Conservation (phyloP, 2,797 vertebrate species). For the Miopithecus talapoin region DNA sequence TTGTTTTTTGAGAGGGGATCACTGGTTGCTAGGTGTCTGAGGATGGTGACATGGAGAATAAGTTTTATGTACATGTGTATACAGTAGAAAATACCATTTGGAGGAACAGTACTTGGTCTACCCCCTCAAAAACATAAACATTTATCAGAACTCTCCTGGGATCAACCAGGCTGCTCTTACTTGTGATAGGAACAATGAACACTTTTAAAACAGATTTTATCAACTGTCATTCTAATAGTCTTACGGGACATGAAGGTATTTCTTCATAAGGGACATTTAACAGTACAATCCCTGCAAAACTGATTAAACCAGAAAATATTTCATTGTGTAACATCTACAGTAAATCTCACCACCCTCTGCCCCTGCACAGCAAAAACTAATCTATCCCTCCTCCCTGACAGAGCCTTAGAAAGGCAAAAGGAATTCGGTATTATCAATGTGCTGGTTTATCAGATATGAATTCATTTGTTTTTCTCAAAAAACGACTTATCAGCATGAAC, state of each 20-base stretch:
- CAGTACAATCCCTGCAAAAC: not conserved
- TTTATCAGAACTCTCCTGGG: not conserved
- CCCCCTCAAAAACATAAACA: not conserved
- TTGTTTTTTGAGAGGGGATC: not conserved
- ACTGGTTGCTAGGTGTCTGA: not conserved
- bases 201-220: not conserved
- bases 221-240: not conserved
- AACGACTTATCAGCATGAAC: conserved; percentile 73
- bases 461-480: conserved; percentile 82
- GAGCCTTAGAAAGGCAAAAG: conserved; percentile 74
- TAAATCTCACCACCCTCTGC: conserved; percentile 30
- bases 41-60: not conserved
- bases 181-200: not conserved
- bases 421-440: conserved; percentile 73
- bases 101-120: not conserved
- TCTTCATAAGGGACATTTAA: not conserved
- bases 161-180: not conserved
- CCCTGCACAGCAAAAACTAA: not conserved
- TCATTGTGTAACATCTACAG: conserved; percentile 26
- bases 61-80: not conserved
- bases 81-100: not conserved
- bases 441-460: conserved; percentile 75
- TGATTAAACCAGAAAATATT: conserved; percentile 48
- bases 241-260: not conserved
- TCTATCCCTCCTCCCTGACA: conserved; percentile 19